Evolutionary conservation across 2,888 invertebrate genomes (phyloP).

Genomic region (Cryptocheilus praepositus): DNA sequence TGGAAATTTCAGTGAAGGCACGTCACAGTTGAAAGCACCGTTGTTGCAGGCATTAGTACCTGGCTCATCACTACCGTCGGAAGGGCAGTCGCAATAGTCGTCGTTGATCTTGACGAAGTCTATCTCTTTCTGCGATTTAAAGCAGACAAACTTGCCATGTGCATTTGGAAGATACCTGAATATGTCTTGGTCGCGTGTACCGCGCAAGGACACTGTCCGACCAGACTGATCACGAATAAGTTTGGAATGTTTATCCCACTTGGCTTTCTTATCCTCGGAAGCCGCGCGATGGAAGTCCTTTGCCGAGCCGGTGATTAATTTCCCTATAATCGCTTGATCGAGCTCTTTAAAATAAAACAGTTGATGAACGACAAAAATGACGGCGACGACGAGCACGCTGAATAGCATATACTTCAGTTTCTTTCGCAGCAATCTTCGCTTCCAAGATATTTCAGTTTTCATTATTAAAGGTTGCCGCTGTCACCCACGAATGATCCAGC

Average conservation of each 20-base stretch:
- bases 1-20: constrained; percentile 26
- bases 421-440: constrained; percentile 52
- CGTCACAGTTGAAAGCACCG: constrained; percentile 88
- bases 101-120: constrained; percentile 83
- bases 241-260: constrained; percentile 56
- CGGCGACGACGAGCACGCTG: constrained; percentile 70
- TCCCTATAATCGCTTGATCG: constrained; percentile 41
- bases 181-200: constrained; percentile 73
- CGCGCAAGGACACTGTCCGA: constrained; percentile 63
- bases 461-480: constrained; percentile 36
- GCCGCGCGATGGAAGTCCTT: constrained; percentile 28
- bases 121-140: constrained; percentile 75
- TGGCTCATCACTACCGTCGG: constrained; percentile 86
- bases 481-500: not conserved
- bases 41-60: constrained; percentile 93
- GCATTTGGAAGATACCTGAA: constrained; percentile 74
- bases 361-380: constrained; percentile 72
- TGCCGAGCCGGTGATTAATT: constrained; percentile 40
- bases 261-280: constrained; percentile 35
- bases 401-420: constrained; percentile 74
- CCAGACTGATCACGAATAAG: constrained; percentile 51
- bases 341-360: constrained; percentile 74
- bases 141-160: constrained; percentile 75
- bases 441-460: constrained; percentile 49
- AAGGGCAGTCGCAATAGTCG: constrained; percentile 89